Evolutionary conservation across 2,113 vertebrate genomes (phyloP), one percentile per base, ranked within the genome.

Genomic region (Hirundichthys speculiger): DNA sequence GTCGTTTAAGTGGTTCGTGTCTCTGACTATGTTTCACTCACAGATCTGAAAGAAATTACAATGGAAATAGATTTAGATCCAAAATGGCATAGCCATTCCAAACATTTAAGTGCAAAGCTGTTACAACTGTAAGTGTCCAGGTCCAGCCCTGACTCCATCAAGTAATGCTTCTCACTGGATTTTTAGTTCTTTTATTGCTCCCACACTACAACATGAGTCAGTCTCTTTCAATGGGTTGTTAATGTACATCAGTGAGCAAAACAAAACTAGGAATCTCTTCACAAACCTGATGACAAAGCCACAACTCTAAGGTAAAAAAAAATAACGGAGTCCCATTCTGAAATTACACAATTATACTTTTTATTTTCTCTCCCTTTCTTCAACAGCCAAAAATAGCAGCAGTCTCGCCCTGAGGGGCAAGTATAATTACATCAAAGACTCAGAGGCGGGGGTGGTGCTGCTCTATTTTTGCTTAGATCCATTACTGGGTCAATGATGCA

Each of bases 391-490:
- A 88, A 75, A 86, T 82, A 85, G 50, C 42, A 79, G 58, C 47
- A 5, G 13, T 61, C 39, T 67, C 34, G 64, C 69, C 61, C 77
- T 54, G 19, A 47, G 75, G 71, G 51, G 57, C 64, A 68, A 42
- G 77, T 84, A 82, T 82, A 83, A 90, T 90, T 87, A 88, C 55
- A 80, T 83, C 67, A 75, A 77, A 74, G 10, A 25, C 19, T 48
- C 68, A 62, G n/a, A 82, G 49, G 40, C 40, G 5, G 45, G 62
- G 64, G 66, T 41, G 53, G 67, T 58, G 64, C 65, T 58, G 67
- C 50, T 87, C 64, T 51, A 75, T 82, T 86, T 85, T 59, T 63
- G 30, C 56, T 51, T 70, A 38, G 77, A 64, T 51, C 75, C 30
- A 73, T 75, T 71, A 75, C 54, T 38, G 18, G 58, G 75, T 67